Evolutionary conservation across 2,113 vertebrate species (phyloP).

Genomic region (Eubucco bourcierii): DNA sequence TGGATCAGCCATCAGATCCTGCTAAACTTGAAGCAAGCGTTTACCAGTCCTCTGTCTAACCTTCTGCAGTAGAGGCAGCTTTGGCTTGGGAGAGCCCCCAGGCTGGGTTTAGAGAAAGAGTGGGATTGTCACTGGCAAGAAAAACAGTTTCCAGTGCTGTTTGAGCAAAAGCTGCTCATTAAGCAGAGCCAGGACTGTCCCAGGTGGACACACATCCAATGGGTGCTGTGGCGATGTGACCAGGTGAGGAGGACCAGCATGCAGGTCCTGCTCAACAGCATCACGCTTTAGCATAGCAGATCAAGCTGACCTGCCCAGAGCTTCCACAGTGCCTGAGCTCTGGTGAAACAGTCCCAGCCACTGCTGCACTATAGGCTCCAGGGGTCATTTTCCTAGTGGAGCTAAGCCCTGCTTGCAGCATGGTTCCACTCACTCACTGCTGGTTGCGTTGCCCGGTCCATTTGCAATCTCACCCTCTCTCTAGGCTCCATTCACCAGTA

Average conservation of each 20-base stretch:
- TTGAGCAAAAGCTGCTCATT: background rate
- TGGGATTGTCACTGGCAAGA: background rate
- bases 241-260: background rate
- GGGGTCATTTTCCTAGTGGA: background rate
- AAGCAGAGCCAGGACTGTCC: background rate
- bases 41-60: background rate
- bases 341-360: background rate
- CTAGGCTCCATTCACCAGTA: conserved; percentile 27
- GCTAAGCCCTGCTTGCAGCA: conserved; percentile 17
- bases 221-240: background rate
- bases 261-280: background rate
- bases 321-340: background rate
- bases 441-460: background rate
- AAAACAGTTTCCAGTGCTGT: background rate
- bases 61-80: background rate
- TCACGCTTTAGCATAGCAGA: background rate
- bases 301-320: background rate
- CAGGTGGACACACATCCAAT: fast-evolving
- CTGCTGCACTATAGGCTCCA: fast-evolving
- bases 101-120: background rate
- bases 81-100: background rate
- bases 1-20: background rate
- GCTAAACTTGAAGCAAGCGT: background rate
- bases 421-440: conserved; percentile 30
- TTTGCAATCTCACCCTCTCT: conserved; percentile 41